Conservation (phyloP, 2,888 invertebrate genomes). For the Archips xylosteana region DNA sequence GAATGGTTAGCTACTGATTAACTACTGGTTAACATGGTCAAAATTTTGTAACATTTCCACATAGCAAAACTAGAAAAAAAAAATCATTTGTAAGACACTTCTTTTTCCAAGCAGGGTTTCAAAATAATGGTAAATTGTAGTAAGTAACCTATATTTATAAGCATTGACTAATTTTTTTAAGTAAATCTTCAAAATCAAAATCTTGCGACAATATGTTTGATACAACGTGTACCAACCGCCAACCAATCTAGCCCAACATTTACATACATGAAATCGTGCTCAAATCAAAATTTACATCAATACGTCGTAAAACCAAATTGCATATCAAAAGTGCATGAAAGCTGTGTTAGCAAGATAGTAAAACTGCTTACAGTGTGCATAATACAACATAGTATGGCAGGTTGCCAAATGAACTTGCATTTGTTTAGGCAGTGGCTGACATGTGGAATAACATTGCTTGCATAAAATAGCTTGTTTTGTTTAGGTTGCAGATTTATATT, state of each 20-base stretch:
- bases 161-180: too few species aligned
- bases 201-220: not conserved
- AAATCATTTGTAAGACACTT: too few species aligned
- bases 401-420: constrained; percentile 23
- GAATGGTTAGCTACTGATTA: too few species aligned
- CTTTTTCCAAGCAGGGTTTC: too few species aligned
- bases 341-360: constrained; percentile 12
- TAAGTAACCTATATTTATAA: too few species aligned
- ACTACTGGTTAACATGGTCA: too few species aligned
- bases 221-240: not conserved
- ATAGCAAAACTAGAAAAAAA: too few species aligned
- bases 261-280: not conserved
- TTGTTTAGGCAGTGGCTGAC: constrained; percentile 15
- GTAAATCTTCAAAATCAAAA: too few species aligned
- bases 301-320: constrained; percentile 24
- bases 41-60: too few species aligned
- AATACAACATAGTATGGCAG: constrained; percentile 9
- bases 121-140: too few species aligned
- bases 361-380: constrained; percentile 6
- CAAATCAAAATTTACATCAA: constrained; percentile 35
- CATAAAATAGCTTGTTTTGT: not conserved
- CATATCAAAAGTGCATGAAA: constrained; percentile 9
- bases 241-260: not conserved
- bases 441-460: constrained; percentile 12
- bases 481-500: not conserved